These are phyloP conservation scores for Argyresthia albistria DNA, from an alignment of 2,888 invertebrate genomes.

Conservation along the genomic window DNA sequence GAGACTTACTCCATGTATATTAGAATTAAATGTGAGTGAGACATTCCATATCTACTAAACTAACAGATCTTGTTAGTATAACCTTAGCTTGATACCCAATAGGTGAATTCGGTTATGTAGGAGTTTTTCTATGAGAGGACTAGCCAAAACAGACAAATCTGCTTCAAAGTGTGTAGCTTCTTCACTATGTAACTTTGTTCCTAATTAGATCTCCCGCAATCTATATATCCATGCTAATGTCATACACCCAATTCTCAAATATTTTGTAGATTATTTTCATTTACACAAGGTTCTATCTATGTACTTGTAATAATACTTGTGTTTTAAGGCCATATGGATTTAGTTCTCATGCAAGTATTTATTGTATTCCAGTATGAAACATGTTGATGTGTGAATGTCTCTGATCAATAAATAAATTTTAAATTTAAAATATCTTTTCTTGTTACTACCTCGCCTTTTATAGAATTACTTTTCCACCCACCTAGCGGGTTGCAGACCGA, in stretches of 20 bases:
- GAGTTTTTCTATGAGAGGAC: neutral
- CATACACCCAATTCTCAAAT: too few species aligned
- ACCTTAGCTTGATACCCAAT: neutral
- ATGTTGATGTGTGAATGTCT: slow-evolving; percentile 73
- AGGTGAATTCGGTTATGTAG: slow-evolving; percentile 5
- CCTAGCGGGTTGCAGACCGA: too few species aligned
- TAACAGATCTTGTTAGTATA: slow-evolving; percentile 10
- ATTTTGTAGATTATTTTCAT: slow-evolving; percentile 14
- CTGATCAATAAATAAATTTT: slow-evolving; percentile 62
- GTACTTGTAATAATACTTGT: too few species aligned
- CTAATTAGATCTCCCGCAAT: too few species aligned
- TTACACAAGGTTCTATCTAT: slow-evolving; percentile 23
- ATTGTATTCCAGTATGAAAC: slow-evolving; percentile 50
- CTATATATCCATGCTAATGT: too few species aligned
- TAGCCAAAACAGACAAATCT: neutral
- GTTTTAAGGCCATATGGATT: slow-evolving; percentile 29
- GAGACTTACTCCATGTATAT: slow-evolving; percentile 40
- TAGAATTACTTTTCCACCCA: too few species aligned
- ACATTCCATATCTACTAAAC: slow-evolving; percentile 64
- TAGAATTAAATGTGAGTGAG: slow-evolving; percentile 60
- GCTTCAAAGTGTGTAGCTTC: neutral
- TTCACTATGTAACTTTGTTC: neutral
- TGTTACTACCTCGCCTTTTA: too few species aligned
- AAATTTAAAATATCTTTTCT: slow-evolving; percentile 17
- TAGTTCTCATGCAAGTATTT: slow-evolving; percentile 15